phyloP scores from a whole-genome alignment of 2,888 invertebrate species.

The Acleris cristana region DNA sequence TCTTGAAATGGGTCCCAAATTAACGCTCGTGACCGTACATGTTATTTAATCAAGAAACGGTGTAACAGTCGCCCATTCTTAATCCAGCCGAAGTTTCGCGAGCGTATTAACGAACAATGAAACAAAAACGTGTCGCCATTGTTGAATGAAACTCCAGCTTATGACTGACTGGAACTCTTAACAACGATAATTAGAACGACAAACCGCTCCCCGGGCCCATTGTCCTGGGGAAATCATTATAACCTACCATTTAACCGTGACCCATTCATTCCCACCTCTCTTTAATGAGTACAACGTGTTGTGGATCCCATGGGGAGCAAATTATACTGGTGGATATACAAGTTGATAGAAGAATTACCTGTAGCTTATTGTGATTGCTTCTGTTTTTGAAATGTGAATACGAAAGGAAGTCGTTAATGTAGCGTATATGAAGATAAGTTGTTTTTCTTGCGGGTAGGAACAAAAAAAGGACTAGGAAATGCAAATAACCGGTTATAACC shows the following conservation, averaged over 20 bases:
- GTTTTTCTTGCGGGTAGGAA: too few relatives aligned
- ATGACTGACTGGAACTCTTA: conserved; percentile 57
- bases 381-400: conserved; percentile 12
- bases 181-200: conserved; percentile 60
- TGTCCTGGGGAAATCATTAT: conserved; percentile 52
- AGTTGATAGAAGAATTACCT: conserved; percentile 19
- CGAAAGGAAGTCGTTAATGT: too few relatives aligned
- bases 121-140: conserved; percentile 63
- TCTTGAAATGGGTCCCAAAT: too few relatives aligned
- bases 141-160: conserved; percentile 56
- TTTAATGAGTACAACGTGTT: conserved; percentile 22
- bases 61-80: conserved; percentile 50
- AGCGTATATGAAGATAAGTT: too few relatives aligned
- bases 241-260: conserved; percentile 38
- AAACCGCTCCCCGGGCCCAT: conserved; percentile 50
- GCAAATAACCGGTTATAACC: too few relatives aligned
- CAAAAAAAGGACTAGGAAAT: too few relatives aligned
- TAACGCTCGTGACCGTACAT: too few relatives aligned
- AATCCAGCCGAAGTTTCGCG: conserved; percentile 60
- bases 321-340: conserved; percentile 20
- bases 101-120: conserved; percentile 65
- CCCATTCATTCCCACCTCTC: conserved; percentile 22
- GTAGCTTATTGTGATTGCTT: conserved; percentile 16
- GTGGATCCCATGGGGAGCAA: conserved; percentile 4
- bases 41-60: conserved; percentile 16